phyloP scores from a whole-genome alignment of 2,113 vertebrate genomes.

The Grus americana region DNA sequence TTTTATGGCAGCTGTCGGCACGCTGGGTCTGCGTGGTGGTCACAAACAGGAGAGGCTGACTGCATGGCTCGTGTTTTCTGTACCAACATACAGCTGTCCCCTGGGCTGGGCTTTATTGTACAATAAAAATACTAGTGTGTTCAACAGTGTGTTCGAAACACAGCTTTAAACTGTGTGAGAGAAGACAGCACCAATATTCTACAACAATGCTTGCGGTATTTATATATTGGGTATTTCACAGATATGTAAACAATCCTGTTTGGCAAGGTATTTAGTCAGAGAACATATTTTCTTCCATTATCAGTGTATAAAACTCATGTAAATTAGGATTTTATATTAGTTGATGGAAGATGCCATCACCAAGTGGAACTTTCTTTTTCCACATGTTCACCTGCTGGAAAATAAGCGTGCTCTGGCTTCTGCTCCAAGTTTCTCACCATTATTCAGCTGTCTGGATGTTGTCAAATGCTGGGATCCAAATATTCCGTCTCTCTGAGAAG shows the following conservation, averaged over 20 bases:
- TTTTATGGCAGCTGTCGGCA: not conserved
- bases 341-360: not conserved
- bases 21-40: fast-evolving
- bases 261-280: not conserved
- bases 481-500: not conserved
- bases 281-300: not conserved
- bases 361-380: not conserved
- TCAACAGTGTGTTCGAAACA: not conserved
- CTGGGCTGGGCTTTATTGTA: not conserved
- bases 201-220: not conserved
- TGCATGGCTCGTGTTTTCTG: fast-evolving
- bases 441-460: not conserved
- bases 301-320: not conserved
- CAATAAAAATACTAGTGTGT: not conserved
- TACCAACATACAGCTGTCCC: not conserved
- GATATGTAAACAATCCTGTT: not conserved
- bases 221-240: not conserved
- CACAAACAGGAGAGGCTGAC: not conserved
- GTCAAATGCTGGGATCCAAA: not conserved
- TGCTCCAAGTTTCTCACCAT: not conserved
- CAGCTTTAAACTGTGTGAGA: not conserved
- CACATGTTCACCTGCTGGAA: not conserved
- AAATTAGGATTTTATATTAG: not conserved
- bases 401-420: not conserved
- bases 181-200: not conserved